Evolutionary conservation across 2,888 invertebrate genomes (phyloP).

Genomic region (Hypselothyrea guttata): DNA sequence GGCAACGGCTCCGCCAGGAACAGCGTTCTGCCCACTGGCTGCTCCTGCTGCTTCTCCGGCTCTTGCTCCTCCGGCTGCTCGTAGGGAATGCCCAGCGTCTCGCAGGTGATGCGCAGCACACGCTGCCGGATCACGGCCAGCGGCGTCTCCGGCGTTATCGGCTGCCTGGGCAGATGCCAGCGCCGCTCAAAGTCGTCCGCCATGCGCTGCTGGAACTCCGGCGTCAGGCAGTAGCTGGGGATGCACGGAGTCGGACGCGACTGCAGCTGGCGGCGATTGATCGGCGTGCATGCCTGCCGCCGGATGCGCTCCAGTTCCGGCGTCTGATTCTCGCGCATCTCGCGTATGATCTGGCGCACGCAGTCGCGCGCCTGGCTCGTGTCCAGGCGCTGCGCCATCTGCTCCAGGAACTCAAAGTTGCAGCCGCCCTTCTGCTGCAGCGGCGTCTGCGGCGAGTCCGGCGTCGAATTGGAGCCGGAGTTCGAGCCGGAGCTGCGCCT

Average conservation of each 20-base stretch:
- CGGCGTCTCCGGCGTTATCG: constrained; percentile 78
- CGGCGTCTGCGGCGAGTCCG: constrained; percentile 80
- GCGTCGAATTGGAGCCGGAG: constrained; percentile 12
- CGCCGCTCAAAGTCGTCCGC: constrained; percentile 80
- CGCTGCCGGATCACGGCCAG: constrained; percentile 77
- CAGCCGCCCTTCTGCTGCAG: constrained; percentile 49
- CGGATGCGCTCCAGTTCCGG: constrained; percentile 79
- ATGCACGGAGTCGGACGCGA: constrained; percentile 71
- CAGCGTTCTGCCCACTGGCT: constrained; percentile 17
- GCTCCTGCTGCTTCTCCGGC: constrained; percentile 2
- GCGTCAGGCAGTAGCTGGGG: constrained; percentile 80
- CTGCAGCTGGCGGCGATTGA: constrained; percentile 64
- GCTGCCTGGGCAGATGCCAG: constrained; percentile 79
- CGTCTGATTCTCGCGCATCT: constrained; percentile 80
- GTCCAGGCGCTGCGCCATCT: constrained; percentile 73
- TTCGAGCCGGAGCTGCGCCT: constrained; percentile 41
- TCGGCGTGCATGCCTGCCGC: constrained; percentile 79
- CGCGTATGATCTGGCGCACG: constrained; percentile 76
- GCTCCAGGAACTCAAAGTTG: constrained; percentile 70
- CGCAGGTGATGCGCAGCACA: constrained; percentile 77
- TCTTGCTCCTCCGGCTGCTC: constrained; percentile 12
- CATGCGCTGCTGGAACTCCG: constrained; percentile 80
- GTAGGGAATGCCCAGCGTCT: constrained; percentile 71
- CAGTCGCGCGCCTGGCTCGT: constrained; percentile 77
- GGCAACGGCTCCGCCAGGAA: too few species aligned